Evolutionary conservation across 2,888 invertebrate genomes (phyloP).

Genomic region (Deilephila elpenor): DNA sequence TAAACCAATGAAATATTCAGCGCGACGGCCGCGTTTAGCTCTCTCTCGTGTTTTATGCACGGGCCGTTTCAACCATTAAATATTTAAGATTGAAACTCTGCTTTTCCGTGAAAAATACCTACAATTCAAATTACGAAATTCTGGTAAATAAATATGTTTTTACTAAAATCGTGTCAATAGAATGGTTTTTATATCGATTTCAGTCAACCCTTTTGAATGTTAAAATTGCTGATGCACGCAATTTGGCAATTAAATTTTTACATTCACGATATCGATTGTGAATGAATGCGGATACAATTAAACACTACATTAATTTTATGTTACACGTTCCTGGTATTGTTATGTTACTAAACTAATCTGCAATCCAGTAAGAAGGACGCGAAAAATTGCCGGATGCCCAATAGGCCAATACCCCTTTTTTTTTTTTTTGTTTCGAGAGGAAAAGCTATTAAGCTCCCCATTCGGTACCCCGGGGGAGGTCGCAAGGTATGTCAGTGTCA

Average conservation of each 20-base stretch:
- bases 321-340: too few species aligned
- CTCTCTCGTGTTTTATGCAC: not conserved
- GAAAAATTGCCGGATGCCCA: too few species aligned
- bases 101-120: not conserved
- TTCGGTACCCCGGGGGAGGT: too few species aligned
- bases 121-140: not conserved
- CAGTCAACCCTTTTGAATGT: not conserved
- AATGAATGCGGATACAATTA: not conserved
- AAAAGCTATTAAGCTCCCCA: too few species aligned
- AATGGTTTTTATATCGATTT: not conserved
- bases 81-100: not conserved
- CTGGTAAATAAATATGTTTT: not conserved
- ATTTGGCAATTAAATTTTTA: not conserved
- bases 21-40: not conserved
- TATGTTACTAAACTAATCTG: too few species aligned
- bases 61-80: not conserved
- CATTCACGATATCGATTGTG: not conserved
- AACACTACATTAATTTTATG: not conserved
- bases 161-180: too few species aligned
- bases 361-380: too few species aligned
- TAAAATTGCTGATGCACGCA: not conserved
- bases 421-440: too few species aligned
- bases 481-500: too few species aligned
- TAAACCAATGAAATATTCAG: not conserved
- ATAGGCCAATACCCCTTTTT: too few species aligned